Base-by-base conservation (phyloP, 2,888 invertebrate genomes). In the Ryuthela nishihirai region DNA sequence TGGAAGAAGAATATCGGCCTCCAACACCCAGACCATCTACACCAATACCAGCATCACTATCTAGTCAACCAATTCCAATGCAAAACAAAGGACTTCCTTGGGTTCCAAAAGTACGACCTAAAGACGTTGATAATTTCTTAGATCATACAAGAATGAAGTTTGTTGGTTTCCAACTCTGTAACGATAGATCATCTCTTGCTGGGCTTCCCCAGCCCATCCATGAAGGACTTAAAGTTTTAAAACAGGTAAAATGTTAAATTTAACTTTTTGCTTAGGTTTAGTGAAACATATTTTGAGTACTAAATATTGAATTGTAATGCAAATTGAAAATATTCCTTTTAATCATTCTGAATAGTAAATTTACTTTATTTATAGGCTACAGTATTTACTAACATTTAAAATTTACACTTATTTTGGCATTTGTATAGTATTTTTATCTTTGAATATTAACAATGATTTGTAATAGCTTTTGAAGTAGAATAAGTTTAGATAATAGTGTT, bases 161-260 rank as follows among this genome's bases (percentile, higher is more conserved):
- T 80, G 88, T 99, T 62, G 95, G 97, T 0, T 99, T 92, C 73
- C 87, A 87, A 49, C 80, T 99, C 42, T 85, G 74, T 20, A 78
- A 79, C 55, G 95, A 98, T 73, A 80, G 86, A 53, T 84, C 84
- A 60, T 94, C 94, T 47, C 79, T 95, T 65, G 94, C 95, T 50
- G 99, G 98, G 1, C 78, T 99, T 53, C 99, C 99, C 1, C 87
- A 89, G 69, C 97, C 98, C 0, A 97, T 99, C 70, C 92, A 93
- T 72, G 95, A 98, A 77, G 94, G 97, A 25, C 87, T 98, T 26
- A 85, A 86, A 70, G 91, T 92, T 53, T 78, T 97, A 34, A 88
- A 87, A 75, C 80, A 82, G 74, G 83, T 83, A 71, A 61, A 25
- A 21, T 23, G 15, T 4, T 43, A 40, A 36, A n/a, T 26, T 24